A percentile compares a stretch with the other conserved stretches of the same genome.
phyloP scores from a whole-genome alignment of 37 sponge, comb jelly and placozoan genomes.

The Aplysina aerophoba region DNA sequence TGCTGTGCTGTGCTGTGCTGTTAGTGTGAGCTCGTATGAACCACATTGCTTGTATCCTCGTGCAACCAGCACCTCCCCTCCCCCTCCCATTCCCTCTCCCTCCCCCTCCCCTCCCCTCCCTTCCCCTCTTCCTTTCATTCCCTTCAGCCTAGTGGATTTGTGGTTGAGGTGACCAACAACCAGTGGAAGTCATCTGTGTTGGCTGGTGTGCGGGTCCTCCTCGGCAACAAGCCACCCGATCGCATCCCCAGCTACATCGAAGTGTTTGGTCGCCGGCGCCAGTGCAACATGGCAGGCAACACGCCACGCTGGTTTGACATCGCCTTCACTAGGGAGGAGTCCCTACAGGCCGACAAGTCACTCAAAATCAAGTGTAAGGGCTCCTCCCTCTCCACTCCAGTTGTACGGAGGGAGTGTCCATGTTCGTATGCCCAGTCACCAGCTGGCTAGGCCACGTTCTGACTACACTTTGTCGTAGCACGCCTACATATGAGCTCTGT shows the following conservation, averaged over 20 bases:
- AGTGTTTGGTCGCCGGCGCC: constrained; percentile 60
- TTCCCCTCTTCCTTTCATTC: constrained; percentile 8
- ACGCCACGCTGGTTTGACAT: constrained; percentile 82
- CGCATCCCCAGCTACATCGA: constrained; percentile 77
- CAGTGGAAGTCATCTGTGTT: constrained; percentile 50
- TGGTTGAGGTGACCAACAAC: constrained; percentile 73
- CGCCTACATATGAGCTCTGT: no score
- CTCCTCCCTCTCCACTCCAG: no score
- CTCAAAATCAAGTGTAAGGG: constrained; percentile 78
- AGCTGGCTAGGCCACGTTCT: no score
- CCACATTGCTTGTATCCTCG: no score
- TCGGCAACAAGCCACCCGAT: constrained; percentile 71
- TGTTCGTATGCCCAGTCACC: no score
- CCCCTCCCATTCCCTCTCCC: not conserved
- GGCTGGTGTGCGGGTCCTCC: constrained; percentile 75
- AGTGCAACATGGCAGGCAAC: constrained; percentile 37
- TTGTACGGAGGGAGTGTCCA: no score
- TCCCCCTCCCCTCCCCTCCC: not conserved
- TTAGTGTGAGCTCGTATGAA: no score
- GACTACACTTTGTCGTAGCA: no score
- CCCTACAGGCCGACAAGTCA: constrained; percentile 67
- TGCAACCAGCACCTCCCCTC: no score
- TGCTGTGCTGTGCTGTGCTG: no score
- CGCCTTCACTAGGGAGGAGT: constrained; percentile 86
- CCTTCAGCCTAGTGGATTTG: constrained; percentile 69